phyloP scores from a whole-genome alignment of 2,888 invertebrate species.

The Gandaritis pyraliata region DNA sequence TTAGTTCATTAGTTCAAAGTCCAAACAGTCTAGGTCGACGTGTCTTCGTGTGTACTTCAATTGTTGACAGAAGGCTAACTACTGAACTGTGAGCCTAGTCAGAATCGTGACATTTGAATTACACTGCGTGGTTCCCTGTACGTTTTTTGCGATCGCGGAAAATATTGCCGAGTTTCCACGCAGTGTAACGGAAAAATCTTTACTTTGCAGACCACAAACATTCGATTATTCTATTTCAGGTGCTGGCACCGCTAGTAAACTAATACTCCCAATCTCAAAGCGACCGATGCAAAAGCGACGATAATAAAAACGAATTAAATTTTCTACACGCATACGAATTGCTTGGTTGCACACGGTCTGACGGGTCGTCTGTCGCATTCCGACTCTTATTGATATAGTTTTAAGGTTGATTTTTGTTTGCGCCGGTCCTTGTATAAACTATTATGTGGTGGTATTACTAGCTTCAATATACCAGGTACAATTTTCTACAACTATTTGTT shows the following conservation, averaged over 20 bases:
- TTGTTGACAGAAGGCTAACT: too few species aligned
- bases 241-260: conserved; percentile 57
- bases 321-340: conserved; percentile 69
- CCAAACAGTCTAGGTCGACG: too few species aligned
- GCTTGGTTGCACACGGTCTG: conserved; percentile 75
- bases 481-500: not conserved
- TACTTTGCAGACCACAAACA: too few species aligned
- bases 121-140: too few species aligned
- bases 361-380: conserved; percentile 74
- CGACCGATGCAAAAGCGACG: conserved; percentile 51
- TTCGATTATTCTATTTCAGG: conserved; percentile 2
- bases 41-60: too few species aligned
- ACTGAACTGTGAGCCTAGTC: too few species aligned
- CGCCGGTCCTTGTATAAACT: conserved; percentile 55
- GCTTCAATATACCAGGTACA: too few species aligned
- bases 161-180: too few species aligned
- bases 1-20: too few species aligned
- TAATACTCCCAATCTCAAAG: conserved; percentile 55
- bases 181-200: too few species aligned
- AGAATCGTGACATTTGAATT: too few species aligned
- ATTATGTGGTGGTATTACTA: conserved; percentile 21
- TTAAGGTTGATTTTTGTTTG: conserved; percentile 74
- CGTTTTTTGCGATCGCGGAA: too few species aligned
- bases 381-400: conserved; percentile 73
- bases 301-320: conserved; percentile 59